Conservation (phyloP, 2,113 vertebrate species). For the Cryptotis parvus region DNA sequence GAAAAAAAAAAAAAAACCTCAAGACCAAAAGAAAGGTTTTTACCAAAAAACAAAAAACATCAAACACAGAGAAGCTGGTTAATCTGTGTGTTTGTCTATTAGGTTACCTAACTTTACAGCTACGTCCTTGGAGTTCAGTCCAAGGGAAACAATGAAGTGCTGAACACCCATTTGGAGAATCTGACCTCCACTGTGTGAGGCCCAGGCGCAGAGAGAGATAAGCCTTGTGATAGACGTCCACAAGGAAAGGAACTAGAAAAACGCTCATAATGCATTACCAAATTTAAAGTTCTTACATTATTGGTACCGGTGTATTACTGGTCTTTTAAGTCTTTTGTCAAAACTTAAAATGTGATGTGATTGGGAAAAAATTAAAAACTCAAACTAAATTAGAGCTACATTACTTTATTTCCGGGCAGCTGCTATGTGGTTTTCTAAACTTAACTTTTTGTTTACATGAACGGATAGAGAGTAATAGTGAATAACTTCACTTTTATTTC, state of each 20-base stretch:
- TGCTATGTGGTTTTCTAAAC: not conserved
- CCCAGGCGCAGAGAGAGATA: not conserved
- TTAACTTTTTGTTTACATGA: not conserved
- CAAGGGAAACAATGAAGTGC: not conserved
- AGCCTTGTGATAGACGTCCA: not conserved
- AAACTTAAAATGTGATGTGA: conserved; percentile 31
- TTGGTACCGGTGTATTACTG: not conserved
- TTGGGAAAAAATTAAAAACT: conserved; percentile 2
- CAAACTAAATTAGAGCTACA: not conserved
- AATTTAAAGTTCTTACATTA: not conserved
- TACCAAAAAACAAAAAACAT: not conserved
- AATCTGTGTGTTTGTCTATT: not conserved
- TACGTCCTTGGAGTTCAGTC: not conserved
- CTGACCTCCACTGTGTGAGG: not conserved
- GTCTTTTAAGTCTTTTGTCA: conserved; percentile 30
- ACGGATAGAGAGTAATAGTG: not conserved
- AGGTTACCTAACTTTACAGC: not conserved
- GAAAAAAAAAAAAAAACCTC: too few species aligned
- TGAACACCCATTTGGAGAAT: not conserved
- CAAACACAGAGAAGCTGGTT: not conserved
- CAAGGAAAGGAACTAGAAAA: not conserved
- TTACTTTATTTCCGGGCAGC: not conserved
- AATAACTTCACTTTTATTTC: not conserved
- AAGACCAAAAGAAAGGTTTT: not conserved
- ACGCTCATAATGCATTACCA: not conserved